Percentiles rank a stretch among this genome's conserved stretches.
Evolutionary conservation across 2,797 vertebrate genomes (phyloP).

Genomic region (Melanotaenia nigrans): DNA sequence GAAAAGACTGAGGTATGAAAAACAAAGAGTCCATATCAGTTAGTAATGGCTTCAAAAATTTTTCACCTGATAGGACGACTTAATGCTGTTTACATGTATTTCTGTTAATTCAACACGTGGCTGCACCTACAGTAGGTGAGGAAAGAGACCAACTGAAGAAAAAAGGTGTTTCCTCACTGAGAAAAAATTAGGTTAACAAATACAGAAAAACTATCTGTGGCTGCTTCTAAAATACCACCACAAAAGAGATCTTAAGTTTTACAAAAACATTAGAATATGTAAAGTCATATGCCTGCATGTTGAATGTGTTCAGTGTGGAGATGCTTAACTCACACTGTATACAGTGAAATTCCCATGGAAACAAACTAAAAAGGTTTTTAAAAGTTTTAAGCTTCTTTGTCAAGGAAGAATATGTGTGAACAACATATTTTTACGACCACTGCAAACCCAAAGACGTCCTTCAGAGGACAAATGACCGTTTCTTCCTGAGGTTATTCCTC

Average conservation of each 20-base stretch:
- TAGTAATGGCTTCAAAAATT: not conserved
- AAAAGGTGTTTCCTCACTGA: not conserved
- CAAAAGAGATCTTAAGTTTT: not conserved
- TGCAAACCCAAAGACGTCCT: constrained; percentile 25
- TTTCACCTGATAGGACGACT: not conserved
- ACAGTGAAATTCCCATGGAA: constrained; percentile 4
- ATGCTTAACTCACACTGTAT: not conserved
- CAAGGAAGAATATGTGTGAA: constrained; percentile 11
- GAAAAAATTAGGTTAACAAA: not conserved
- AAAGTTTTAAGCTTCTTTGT: constrained; percentile 33
- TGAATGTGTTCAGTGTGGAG: not conserved
- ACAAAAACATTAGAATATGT: not conserved
- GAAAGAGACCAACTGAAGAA: not conserved
- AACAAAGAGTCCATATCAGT: not conserved
- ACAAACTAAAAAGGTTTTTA: constrained; percentile 3
- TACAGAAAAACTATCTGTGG: not conserved
- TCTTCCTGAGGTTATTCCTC: constrained; percentile 39
- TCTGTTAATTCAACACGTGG: constrained; percentile 28
- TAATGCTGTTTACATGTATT: not conserved
- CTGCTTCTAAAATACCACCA: not conserved
- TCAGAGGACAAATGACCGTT: constrained; percentile 46
- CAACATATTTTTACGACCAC: constrained; percentile 3
- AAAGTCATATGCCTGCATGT: not conserved
- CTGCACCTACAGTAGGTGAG: not conserved
- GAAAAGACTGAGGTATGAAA: constrained; percentile 4